Base-by-base conservation (phyloP, 2,113 vertebrate genomes). In the Corythoichthys intestinalis region DNA sequence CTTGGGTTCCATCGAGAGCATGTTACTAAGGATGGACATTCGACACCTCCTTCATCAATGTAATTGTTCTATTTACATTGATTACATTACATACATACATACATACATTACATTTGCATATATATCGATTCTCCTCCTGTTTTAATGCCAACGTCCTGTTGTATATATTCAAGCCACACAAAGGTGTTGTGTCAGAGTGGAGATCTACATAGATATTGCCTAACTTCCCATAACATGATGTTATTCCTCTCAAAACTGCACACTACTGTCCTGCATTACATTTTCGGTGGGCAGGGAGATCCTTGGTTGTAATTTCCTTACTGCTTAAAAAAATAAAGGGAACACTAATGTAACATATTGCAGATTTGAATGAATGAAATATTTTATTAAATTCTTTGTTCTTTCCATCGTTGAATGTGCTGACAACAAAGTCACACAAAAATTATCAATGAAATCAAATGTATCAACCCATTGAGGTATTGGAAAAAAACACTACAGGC, bases 1-100 rank as follows among this genome's bases (percentile, higher is more conserved):
- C 67, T 71, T 38, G 68, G 72, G 71, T 85, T 86, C 75, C 76
- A 72, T 77, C 69, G 78, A 69, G 65, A 75, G 59, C 69, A 61
- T 72, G 72, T 66, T 56, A 69, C 35, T 74, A 1, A 57, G 3
- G 8, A 34, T 56, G 53, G 20, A 28, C 28, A 35, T 11, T 53
- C 8, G n/a, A 53, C 11, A 35, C 35, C 35, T 58, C 28, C 56
- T 37, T 14, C 28, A 6, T 5, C 56, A 14, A 35, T 35, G 35
- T 37, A 4, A 37, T 14, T 58, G 28, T 37, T 6, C 12, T 15
- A 35, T 34, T 57, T 54, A 4, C n/a, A 54, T 28, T 28, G 20
- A 28, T 28, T 28, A 28, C 20, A 28, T 28, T 28, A 28, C 20
- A 28, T 28, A 28, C 20, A 28, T 28, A 28, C 20, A 28, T 28